phyloP scores from a whole-genome alignment of 1,140 invertebrate species.

The Platorchestia sp. region DNA sequence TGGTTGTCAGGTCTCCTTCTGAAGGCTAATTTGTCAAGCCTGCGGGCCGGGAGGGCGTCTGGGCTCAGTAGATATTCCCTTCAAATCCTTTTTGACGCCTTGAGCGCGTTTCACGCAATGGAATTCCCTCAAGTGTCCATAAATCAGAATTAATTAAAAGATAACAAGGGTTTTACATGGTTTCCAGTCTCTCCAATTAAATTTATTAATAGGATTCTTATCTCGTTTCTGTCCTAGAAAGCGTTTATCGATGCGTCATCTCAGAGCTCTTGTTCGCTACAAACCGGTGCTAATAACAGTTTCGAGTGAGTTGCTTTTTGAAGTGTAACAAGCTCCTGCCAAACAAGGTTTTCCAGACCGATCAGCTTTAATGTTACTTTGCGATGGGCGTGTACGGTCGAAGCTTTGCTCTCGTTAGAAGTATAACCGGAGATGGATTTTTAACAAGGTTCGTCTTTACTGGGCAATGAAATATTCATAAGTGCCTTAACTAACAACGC shows the following conservation, averaged over 20 bases:
- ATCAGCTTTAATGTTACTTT: background rate
- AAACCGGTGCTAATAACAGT: background rate
- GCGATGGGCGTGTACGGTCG: background rate
- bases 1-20: background rate
- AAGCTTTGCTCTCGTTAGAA: background rate
- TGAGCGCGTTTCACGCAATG: background rate
- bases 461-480: slow-evolving; percentile 9
- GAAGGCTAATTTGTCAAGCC: slow-evolving; percentile 11
- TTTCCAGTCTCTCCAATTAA: slow-evolving; percentile 20
- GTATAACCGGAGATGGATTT: background rate
- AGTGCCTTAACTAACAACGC: background rate
- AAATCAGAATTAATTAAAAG: slow-evolving; percentile 55
- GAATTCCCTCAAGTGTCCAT: slow-evolving; percentile 6
- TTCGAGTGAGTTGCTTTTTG: background rate
- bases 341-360: background rate
- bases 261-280: background rate
- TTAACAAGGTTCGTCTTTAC: background rate
- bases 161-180: background rate
- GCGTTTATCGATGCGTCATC: slow-evolving; percentile 45
- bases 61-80: background rate
- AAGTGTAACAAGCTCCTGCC: slow-evolving; percentile 9
- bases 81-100: background rate
- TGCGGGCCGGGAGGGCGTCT: background rate
- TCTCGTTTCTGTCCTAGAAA: slow-evolving; percentile 32
- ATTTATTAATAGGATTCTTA: slow-evolving; percentile 48